Conservation (phyloP, 2,113 vertebrate species). For the Falcunculus frontatus region DNA sequence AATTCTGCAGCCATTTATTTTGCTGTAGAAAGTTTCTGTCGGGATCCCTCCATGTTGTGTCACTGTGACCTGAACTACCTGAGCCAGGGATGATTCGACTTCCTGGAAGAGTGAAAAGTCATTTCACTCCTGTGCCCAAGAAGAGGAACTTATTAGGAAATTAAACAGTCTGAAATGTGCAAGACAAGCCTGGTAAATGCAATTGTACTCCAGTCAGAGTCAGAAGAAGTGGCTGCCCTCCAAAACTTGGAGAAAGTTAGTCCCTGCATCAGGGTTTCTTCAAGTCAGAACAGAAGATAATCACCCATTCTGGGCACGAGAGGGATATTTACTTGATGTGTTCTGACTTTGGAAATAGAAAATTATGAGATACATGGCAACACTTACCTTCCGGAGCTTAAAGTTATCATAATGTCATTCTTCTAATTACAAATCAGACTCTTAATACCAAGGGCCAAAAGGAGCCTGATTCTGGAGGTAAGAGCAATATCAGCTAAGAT, state of each 20-base stretch:
- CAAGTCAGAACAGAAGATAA: constrained; percentile 19
- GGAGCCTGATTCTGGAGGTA: not conserved
- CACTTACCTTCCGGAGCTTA: not conserved
- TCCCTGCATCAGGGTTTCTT: not conserved
- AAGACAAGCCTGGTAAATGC: not conserved
- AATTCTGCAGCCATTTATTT: not conserved
- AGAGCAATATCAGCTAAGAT: not conserved
- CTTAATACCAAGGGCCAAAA: not conserved
- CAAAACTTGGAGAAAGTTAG: constrained; percentile 8
- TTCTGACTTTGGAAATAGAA: constrained; percentile 18
- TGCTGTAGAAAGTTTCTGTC: not conserved
- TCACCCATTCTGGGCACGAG: not conserved
- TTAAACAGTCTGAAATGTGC: constrained; percentile 7
- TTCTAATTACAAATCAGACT: not conserved
- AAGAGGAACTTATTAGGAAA: constrained; percentile 25
- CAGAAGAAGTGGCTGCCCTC: not conserved
- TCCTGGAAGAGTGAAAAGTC: not conserved
- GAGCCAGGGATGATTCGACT: not conserved
- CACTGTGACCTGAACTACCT: not conserved
- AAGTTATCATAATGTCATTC: not conserved
- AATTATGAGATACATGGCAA: not conserved
- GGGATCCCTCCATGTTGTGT: not conserved
- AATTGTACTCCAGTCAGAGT: not conserved
- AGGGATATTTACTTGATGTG: constrained; percentile 6
- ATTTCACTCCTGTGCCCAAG: not conserved